Percentiles rank a stretch among this genome's conserved stretches.
These are phyloP conservation scores for Xestobium rufovillosum DNA, from an alignment of 2,888 invertebrate species.

Conservation along the genomic window DNA sequence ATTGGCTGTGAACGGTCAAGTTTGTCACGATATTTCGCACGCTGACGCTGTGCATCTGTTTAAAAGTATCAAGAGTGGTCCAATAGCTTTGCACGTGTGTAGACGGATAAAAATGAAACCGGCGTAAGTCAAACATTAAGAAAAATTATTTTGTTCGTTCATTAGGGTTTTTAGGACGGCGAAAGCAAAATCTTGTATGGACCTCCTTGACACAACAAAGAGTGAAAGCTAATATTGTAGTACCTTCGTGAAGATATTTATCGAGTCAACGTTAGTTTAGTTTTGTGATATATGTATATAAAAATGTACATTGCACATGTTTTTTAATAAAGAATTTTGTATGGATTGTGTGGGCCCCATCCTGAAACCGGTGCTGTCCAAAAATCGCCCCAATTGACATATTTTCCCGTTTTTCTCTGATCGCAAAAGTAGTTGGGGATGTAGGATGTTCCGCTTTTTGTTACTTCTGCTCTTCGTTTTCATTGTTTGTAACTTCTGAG, in stretches of 20 bases:
- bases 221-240: constrained; percentile 8
- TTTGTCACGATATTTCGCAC: constrained; percentile 69
- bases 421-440: too few relatives aligned
- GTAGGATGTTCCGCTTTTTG: too few relatives aligned
- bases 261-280: constrained; percentile 16
- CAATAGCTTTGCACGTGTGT: constrained; percentile 65
- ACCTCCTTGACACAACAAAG: constrained; percentile 49
- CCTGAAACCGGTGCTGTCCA: too few relatives aligned
- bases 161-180: constrained; percentile 50
- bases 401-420: too few relatives aligned
- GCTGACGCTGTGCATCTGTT: constrained; percentile 70
- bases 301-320: too few relatives aligned
- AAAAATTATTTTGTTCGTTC: constrained; percentile 8
- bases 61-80: constrained; percentile 66
- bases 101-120: constrained; percentile 37
- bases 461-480: too few relatives aligned
- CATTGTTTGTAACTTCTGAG: too few relatives aligned
- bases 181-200: constrained; percentile 68
- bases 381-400: too few relatives aligned
- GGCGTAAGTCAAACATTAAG: constrained; percentile 19
- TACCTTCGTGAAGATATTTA: constrained; percentile 13
- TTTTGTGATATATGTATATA: too few relatives aligned
- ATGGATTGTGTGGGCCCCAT: too few relatives aligned
- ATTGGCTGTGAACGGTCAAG: constrained; percentile 68
- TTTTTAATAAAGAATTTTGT: too few relatives aligned